These are phyloP conservation scores for Drosophila funebris DNA, from an alignment of 1,140 invertebrate genomes.

Conservation along the genomic window DNA sequence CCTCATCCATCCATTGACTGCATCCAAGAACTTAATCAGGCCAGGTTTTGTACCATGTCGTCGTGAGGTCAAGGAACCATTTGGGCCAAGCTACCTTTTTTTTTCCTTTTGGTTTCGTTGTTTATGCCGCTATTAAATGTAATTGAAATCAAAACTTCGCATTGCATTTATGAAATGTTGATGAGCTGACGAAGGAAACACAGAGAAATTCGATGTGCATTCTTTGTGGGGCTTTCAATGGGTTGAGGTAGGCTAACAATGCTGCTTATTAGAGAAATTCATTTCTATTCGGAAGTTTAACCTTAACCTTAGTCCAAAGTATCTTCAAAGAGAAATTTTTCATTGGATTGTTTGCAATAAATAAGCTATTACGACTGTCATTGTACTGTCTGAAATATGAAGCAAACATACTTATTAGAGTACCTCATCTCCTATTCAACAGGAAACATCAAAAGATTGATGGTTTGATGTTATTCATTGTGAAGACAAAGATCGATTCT, in stretches of 20 bases:
- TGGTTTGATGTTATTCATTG: too few species aligned
- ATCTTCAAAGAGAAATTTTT: too few species aligned
- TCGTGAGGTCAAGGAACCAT: constrained; percentile 71
- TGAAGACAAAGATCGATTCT: too few species aligned
- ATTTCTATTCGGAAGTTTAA: too few species aligned
- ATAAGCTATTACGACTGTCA: too few species aligned
- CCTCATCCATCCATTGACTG: neutral
- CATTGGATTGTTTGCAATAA: too few species aligned
- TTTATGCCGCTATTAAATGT: constrained; percentile 79
- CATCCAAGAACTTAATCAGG: constrained; percentile 76
- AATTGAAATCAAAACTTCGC: constrained; percentile 76
- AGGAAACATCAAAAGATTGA: too few species aligned
- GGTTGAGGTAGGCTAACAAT: neutral
- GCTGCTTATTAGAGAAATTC: too few species aligned
- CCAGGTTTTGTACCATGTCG: constrained; percentile 19
- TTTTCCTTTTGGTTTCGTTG: constrained; percentile 44
- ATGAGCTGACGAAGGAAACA: neutral
- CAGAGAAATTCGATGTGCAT: neutral
- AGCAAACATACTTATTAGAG: too few species aligned
- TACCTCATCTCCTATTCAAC: too few species aligned
- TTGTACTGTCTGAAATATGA: too few species aligned
- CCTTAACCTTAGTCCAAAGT: too few species aligned
- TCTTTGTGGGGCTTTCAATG: neutral
- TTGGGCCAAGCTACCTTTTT: constrained; percentile 23
- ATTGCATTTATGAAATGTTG: constrained; percentile 53